phyloP scores from a whole-genome alignment of 2,113 vertebrate genomes.

The Oreocharis arfaki region DNA sequence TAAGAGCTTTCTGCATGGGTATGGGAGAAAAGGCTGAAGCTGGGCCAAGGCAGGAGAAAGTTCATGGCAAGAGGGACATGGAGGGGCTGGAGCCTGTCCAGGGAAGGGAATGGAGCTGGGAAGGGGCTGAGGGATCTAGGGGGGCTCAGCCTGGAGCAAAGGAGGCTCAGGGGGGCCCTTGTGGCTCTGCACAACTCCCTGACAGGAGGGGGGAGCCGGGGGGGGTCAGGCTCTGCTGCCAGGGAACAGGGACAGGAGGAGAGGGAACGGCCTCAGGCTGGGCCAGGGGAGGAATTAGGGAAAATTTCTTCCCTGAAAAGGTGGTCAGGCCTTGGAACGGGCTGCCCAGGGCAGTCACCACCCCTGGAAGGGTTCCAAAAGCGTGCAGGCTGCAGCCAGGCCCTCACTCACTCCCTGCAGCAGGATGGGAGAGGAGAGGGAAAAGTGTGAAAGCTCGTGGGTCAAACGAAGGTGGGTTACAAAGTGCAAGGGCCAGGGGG shows the following conservation, averaged over 20 bases:
- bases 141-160: neutral
- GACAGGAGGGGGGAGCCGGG: neutral
- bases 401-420: rapidly evolving
- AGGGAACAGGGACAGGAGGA: neutral
- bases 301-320: neutral
- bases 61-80: neutral
- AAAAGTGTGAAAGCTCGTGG: neutral
- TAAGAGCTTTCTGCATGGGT: neutral
- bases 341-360: neutral
- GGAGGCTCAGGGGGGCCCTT: neutral
- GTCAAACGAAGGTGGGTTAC: too few relatives aligned
- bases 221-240: neutral
- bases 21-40: neutral
- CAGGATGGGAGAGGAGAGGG: too few relatives aligned
- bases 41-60: neutral
- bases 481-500: neutral
- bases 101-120: neutral
- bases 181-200: neutral
- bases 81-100: neutral
- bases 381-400: neutral
- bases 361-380: neutral
- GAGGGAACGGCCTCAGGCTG: neutral
- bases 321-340: neutral
- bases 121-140: neutral
- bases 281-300: neutral